Evolutionary conservation across 64 coral and sea anemone genomes (phyloP).

Genomic region (Stichodactyla mertensii): DNA sequence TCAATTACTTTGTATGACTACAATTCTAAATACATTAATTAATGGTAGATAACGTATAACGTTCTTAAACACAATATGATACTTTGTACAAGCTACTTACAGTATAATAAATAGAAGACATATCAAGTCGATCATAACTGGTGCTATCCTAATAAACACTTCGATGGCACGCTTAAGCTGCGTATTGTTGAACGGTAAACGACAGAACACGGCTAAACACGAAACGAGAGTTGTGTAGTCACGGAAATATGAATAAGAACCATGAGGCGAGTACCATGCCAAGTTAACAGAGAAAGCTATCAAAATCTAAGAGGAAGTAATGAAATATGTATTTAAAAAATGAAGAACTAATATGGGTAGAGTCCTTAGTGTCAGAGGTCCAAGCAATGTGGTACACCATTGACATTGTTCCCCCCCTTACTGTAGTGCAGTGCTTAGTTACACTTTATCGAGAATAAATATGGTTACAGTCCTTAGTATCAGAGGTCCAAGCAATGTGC

Average conservation of each 20-base stretch:
- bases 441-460: background rate
- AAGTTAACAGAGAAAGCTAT: slow-evolving; percentile 67
- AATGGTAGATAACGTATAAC: too few species aligned
- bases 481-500: background rate
- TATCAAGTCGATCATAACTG: slow-evolving; percentile 77
- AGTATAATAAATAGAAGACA: slow-evolving; percentile 77
- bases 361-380: background rate
- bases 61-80: too few species aligned
- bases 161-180: slow-evolving; percentile 78
- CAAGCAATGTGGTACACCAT: too few species aligned
- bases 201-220: slow-evolving; percentile 78
- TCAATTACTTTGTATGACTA: too few species aligned
- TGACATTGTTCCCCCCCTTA: too few species aligned
- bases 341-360: too few species aligned
- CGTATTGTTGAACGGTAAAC: slow-evolving; percentile 76
- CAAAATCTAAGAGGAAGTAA: slow-evolving; percentile 33
- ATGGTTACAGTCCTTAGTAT: too few species aligned
- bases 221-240: slow-evolving; percentile 56
- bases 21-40: too few species aligned
- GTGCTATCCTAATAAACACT: slow-evolving; percentile 71
- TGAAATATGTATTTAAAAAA: background rate
- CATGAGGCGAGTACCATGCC: slow-evolving; percentile 68
- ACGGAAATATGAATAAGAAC: slow-evolving; percentile 2
- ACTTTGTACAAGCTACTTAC: slow-evolving; percentile 30
- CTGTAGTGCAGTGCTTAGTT: too few species aligned